A percentile compares a stretch with the other conserved stretches of the same genome.
These are phyloP conservation scores for Zosterops borbonicus DNA, from an alignment of 2,113 vertebrate species.

Conservation along the genomic window DNA sequence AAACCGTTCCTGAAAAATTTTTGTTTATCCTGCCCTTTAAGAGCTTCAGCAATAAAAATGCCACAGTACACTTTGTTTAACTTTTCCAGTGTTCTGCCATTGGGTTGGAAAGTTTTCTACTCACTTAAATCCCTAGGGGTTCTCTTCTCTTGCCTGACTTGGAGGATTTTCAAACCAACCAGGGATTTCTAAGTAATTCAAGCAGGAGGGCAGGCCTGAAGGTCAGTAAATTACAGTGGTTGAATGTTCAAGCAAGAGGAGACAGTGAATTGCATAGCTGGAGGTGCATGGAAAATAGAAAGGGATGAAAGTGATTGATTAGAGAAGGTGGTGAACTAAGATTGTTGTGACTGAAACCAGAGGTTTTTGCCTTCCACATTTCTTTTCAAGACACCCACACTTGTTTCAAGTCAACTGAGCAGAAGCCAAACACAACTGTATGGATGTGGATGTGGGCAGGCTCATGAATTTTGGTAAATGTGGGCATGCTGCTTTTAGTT, in stretches of 20 bases:
- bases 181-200: neutral
- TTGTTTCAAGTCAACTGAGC: neutral
- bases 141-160: neutral
- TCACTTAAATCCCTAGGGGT: neutral
- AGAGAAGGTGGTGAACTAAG: neutral
- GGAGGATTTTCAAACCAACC: neutral
- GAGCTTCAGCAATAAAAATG: neutral
- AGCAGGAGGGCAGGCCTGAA: neutral
- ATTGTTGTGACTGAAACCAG: neutral
- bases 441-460: neutral
- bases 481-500: neutral
- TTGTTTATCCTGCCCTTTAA: neutral
- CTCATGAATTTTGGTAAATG: neutral
- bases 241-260: neutral
- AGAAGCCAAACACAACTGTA: neutral
- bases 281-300: neutral
- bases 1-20: neutral
- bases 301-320: neutral
- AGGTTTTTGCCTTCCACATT: neutral
- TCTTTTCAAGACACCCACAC: neutral
- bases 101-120: neutral
- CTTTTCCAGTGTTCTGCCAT: neutral
- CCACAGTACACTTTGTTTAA: neutral
- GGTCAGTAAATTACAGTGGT: neutral
- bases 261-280: neutral